These are phyloP conservation scores for Numenius phaeopus DNA, from an alignment of 2,797 vertebrate species.

Conservation along the genomic window DNA sequence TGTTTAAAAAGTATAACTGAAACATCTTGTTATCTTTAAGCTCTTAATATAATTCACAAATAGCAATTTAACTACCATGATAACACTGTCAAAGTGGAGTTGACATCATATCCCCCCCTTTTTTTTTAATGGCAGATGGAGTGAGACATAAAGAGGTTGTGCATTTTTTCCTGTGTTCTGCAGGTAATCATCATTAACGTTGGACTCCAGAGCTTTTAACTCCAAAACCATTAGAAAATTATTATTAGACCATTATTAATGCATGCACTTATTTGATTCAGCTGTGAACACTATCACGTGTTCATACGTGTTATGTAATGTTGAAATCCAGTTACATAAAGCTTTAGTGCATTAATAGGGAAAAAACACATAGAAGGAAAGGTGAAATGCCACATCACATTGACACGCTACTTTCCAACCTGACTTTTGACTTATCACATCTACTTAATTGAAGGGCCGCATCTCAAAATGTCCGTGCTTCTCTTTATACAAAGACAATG, in stretches of 20 bases:
- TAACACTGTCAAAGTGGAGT: neutral
- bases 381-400: neutral
- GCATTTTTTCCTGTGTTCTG: neutral
- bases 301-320: neutral
- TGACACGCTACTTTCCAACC: neutral
- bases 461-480: neutral
- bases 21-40: neutral
- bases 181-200: neutral
- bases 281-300: neutral
- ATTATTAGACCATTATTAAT: neutral
- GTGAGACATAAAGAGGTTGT: neutral
- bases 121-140: neutral
- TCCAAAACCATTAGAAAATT: constrained; percentile 1
- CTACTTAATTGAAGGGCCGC: neutral
- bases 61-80: neutral
- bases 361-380: neutral
- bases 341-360: neutral
- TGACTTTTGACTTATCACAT: constrained; percentile 7
- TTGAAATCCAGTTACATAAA: constrained; percentile 35
- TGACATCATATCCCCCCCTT: neutral
- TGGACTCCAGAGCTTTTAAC: neutral
- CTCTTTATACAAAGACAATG: neutral
- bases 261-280: neutral
- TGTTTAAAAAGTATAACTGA: constrained; percentile 9
- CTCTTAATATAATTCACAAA: neutral